Evolutionary conservation across 2,888 invertebrate genomes (phyloP).

Genomic region (Sialis lutaria): DNA sequence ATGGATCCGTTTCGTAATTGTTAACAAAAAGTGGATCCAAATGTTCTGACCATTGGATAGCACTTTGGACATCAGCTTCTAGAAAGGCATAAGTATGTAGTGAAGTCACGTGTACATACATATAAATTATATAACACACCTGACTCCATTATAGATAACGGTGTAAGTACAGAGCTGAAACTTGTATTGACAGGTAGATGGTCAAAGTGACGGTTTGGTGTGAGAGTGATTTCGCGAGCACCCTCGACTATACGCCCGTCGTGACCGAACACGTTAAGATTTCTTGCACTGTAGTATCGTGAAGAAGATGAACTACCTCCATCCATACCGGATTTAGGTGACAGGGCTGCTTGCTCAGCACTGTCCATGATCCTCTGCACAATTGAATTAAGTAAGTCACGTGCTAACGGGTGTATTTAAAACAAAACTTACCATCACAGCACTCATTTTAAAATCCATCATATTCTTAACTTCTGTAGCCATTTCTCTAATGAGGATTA

Average conservation of each 20-base stretch:
- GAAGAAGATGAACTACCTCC: constrained; percentile 17
- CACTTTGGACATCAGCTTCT: constrained; percentile 70
- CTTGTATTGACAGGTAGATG: constrained; percentile 70
- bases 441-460: constrained; percentile 84
- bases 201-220: constrained; percentile 70
- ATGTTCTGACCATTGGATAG: constrained; percentile 89
- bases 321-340: constrained; percentile 32
- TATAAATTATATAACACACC: constrained; percentile 25
- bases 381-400: background rate
- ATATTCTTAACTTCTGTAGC: constrained; percentile 82
- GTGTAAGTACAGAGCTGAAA: constrained; percentile 77
- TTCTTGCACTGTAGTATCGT: constrained; percentile 66
- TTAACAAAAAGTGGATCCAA: constrained; percentile 77
- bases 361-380: constrained; percentile 78
- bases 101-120: background rate
- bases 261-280: constrained; percentile 58
- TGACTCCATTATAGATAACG: constrained; percentile 56
- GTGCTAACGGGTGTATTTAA: background rate
- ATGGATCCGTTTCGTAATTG: constrained; percentile 80
- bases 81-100: constrained; percentile 1
- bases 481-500: constrained; percentile 70
- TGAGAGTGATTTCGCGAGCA: constrained; percentile 50
- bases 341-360: constrained; percentile 71
- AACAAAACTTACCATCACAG: constrained; percentile 61
- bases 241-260: constrained; percentile 56